phyloP scores from a whole-genome alignment of 2,888 invertebrate species.

The Acleris cristana region DNA sequence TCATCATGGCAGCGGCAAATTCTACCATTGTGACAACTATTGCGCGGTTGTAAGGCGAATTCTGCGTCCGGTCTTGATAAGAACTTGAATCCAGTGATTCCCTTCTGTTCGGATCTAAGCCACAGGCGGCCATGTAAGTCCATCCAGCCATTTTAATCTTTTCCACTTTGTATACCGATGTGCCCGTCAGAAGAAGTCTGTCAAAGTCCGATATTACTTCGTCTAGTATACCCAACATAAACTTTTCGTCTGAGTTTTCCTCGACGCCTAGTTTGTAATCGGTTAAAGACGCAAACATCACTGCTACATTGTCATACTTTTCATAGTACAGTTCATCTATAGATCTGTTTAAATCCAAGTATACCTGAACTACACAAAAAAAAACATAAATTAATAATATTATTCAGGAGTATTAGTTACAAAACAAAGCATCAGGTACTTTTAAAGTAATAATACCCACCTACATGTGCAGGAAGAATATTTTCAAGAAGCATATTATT shows the following conservation, averaged over 20 bases:
- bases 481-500: conserved; percentile 95
- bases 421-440: neutral
- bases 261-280: conserved; percentile 89
- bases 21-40: conserved; percentile 78
- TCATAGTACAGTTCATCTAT: conserved; percentile 93
- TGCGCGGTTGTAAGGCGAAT: conserved; percentile 68
- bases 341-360: conserved; percentile 88
- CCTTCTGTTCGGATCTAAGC: conserved; percentile 89
- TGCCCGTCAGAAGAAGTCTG: conserved; percentile 87
- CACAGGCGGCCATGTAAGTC: conserved; percentile 99
- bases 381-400: conserved; percentile 14
- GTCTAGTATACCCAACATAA: conserved; percentile 90
- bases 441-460: conserved; percentile 70
- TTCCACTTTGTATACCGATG: conserved; percentile 89
- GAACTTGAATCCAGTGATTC: conserved; percentile 78
- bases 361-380: conserved; percentile 87
- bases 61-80: conserved; percentile 57
- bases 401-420: neutral
- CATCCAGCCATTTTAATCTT: conserved; percentile 98
- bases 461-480: conserved; percentile 96
- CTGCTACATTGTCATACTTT: conserved; percentile 94
- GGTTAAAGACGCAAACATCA: conserved; percentile 98
- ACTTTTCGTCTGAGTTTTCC: conserved; percentile 86
- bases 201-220: conserved; percentile 97
- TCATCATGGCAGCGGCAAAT: conserved; percentile 80